Evolutionary conservation across 2,113 vertebrate genomes (phyloP), one percentile per base, ranked within the genome.

Genomic region (Azemiops feae): DNA sequence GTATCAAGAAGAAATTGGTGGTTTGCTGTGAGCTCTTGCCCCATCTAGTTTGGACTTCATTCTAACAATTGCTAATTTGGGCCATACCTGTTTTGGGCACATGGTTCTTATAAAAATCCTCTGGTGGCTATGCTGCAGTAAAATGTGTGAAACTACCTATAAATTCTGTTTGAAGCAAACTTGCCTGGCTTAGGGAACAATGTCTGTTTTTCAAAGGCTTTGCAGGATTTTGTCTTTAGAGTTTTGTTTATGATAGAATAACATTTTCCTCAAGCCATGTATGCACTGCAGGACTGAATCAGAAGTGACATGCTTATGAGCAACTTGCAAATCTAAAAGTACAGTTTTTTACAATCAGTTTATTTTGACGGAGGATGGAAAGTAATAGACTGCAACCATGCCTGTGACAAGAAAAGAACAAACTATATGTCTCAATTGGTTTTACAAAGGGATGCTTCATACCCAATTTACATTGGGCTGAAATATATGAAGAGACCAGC

Each of bases 221-320:
- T 43, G 92, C 55, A 90, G 58, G 50, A 20, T 92, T 58, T 94
- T 81, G 53, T 87, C 89, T 91, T 91, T 30, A 69, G 30, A 45
- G 11, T 87, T 81, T 60, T 54, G 30, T 92, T 94, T 60, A 91
- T 85, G 54, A 85, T 10, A 81, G n/a, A 88, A 60, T 88, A 94
- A 81, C 27, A 53, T 52, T 27, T 22, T 27, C 14, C 43, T 3
- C 43, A 50, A 92, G 50, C 30, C 52, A 88, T n/a, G 53, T 85
- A 43, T 60, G 53, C 85, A 25, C 85, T 85, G 57, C 45, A 85
- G 43, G 85, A 52, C 58, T 85, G n/a, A 85, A 94, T 94, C 88
- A 91, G 11, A 89, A 81, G 52, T 92, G 93, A 92, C 93, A 91
- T n/a, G 64, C 43, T 69, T 92, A 39, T 90, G 87, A 92, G 55